Percentiles rank a stretch among this genome's conserved stretches.
These are phyloP conservation scores for Chaetops frenatus DNA, from an alignment of 2,113 vertebrate genomes.

Conservation along the genomic window DNA sequence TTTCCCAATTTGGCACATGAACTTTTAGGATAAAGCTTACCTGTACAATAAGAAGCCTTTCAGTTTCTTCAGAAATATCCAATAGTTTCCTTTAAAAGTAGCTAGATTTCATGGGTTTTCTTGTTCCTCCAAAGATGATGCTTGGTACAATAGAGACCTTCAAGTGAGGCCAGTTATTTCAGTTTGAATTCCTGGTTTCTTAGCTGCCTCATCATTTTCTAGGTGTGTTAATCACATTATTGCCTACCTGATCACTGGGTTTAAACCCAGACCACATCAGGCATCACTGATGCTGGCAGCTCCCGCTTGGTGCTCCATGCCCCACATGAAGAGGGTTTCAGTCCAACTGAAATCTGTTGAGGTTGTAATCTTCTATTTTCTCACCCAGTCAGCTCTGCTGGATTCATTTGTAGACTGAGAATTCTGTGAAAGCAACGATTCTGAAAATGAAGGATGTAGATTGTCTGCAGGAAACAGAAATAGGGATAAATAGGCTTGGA, in stretches of 20 bases:
- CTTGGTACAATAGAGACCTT: neutral
- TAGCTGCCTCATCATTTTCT: neutral
- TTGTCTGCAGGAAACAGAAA: neutral
- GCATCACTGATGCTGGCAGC: neutral
- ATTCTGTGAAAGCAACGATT: neutral
- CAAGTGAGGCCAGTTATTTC: neutral
- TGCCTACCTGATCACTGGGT: neutral
- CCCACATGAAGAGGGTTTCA: neutral
- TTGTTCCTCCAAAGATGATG: neutral
- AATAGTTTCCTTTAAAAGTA: neutral
- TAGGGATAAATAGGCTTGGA: neutral
- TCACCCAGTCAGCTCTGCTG: neutral
- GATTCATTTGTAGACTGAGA: neutral
- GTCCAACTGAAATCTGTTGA: neutral
- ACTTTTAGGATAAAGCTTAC: neutral
- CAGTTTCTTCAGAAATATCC: neutral
- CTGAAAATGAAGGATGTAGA: neutral
- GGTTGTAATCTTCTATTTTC: accelerated
- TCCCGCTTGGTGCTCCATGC: neutral
- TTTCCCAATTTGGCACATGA: neutral
- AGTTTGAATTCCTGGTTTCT: neutral
- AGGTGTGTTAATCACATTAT: neutral
- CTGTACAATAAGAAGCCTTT: neutral
- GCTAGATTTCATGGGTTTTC: neutral
- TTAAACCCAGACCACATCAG: neutral